These are phyloP conservation scores for Diadegma fenestrale DNA, from an alignment of 2,888 invertebrate genomes.

Conservation along the genomic window DNA sequence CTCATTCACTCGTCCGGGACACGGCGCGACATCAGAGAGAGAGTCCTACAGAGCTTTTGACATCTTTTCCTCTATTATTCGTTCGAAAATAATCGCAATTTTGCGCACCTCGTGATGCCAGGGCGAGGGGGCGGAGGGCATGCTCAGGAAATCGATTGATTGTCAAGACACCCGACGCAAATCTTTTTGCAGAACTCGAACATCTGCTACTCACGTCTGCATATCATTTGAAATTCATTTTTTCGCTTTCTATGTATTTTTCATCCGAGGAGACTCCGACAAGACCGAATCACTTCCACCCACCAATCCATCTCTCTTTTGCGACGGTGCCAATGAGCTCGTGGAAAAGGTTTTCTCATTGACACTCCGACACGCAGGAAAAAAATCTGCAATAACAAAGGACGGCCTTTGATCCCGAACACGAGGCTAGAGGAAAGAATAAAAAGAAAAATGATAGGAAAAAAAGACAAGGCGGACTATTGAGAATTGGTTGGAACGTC, in stretches of 20 bases:
- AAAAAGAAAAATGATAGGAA: slow-evolving; percentile 50
- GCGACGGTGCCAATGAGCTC: slow-evolving; percentile 51
- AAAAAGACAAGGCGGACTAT: slow-evolving; percentile 58
- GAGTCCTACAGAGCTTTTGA: slow-evolving; percentile 67
- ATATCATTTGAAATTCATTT: slow-evolving; percentile 57
- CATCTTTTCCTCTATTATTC: slow-evolving; percentile 42
- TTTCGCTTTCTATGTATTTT: slow-evolving; percentile 28
- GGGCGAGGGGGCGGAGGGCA: slow-evolving; percentile 22
- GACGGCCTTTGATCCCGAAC: slow-evolving; percentile 17
- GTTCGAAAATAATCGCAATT: slow-evolving; percentile 54
- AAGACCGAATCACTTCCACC: neutral
- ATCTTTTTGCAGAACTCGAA: slow-evolving; percentile 41
- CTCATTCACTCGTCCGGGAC: neutral
- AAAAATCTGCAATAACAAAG: slow-evolving; percentile 57
- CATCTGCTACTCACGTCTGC: slow-evolving; percentile 63
- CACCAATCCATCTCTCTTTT: neutral
- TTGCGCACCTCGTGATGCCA: slow-evolving; percentile 22
- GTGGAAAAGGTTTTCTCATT: slow-evolving; percentile 50
- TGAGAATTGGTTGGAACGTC: slow-evolving; percentile 45
- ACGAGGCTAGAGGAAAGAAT: slow-evolving; percentile 12
- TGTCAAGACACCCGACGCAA: slow-evolving; percentile 43
- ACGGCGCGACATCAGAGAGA: neutral
- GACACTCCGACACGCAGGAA: slow-evolving; percentile 42
- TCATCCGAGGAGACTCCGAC: slow-evolving; percentile 30
- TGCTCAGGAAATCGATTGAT: slow-evolving; percentile 45